phyloP scores from a whole-genome alignment of 2,888 invertebrate species.

The Microctonus brassicae region DNA sequence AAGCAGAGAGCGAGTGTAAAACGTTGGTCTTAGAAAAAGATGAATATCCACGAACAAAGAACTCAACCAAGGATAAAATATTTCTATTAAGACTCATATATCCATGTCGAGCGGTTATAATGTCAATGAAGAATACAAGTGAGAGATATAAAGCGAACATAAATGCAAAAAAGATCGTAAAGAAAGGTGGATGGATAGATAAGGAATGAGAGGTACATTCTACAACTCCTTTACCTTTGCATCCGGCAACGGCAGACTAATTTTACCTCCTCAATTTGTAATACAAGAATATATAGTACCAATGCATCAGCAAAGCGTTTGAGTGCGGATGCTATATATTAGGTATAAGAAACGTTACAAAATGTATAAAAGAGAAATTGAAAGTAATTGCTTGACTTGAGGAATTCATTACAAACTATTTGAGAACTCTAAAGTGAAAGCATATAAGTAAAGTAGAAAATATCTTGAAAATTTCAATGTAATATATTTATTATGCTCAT shows the following conservation, averaged over 20 bases:
- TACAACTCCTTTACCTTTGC: background rate
- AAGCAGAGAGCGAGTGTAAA: background rate
- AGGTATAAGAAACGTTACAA: background rate
- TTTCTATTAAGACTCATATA: slow-evolving; percentile 30
- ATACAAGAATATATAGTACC: slow-evolving; percentile 23
- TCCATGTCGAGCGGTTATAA: slow-evolving; percentile 26
- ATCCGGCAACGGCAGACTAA: background rate
- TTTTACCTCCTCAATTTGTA: slow-evolving; percentile 2
- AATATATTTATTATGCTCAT: too few species aligned
- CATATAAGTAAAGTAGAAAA: background rate
- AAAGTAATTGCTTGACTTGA: background rate
- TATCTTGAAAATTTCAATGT: background rate
- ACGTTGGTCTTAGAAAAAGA: background rate
- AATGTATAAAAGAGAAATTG: background rate
- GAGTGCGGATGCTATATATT: background rate
- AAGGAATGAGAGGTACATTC: background rate
- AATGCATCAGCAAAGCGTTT: background rate
- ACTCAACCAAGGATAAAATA: slow-evolving; percentile 27
- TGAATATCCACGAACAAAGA: slow-evolving; percentile 13
- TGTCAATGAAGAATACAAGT: background rate
- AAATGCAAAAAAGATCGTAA: background rate
- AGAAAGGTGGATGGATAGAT: too few species aligned
- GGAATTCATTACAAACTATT: slow-evolving; percentile 1
- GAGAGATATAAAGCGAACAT: slow-evolving; percentile 16
- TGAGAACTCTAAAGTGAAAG: background rate